These are phyloP conservation scores for Eubasilissa regina DNA, from an alignment of 1,140 invertebrate species.

Conservation along the genomic window DNA sequence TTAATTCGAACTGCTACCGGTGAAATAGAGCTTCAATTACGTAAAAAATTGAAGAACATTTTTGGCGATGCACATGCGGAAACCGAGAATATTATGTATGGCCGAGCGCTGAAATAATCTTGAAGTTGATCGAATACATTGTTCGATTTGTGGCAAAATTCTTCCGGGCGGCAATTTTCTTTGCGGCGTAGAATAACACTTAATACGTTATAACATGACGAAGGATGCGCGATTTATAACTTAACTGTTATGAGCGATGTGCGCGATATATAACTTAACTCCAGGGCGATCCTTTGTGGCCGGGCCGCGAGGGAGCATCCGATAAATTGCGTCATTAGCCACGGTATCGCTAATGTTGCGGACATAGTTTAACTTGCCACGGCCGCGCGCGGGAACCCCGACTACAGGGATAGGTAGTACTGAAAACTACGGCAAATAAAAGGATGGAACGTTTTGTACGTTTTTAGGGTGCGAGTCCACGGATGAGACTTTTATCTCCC, in stretches of 20 bases:
- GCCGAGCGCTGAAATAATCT: too few relatives aligned
- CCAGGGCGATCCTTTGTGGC: conserved; percentile 45
- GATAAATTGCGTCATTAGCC: conserved; percentile 49
- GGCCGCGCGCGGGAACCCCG: background rate
- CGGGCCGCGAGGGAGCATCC: conserved; percentile 36
- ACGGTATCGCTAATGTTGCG: conserved; percentile 20
- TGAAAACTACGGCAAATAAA: background rate
- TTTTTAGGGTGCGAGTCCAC: too few relatives aligned
- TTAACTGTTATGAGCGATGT: conserved; percentile 41
- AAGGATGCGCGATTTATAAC: conserved; percentile 54
- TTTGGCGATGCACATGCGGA: too few relatives aligned
- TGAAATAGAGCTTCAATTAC: too few relatives aligned
- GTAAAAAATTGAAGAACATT: too few relatives aligned
- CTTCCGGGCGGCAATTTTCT: too few relatives aligned
- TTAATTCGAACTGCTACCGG: too few relatives aligned
- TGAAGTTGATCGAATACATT: too few relatives aligned
- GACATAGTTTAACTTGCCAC: background rate
- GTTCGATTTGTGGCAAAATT: too few relatives aligned
- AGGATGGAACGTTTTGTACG: too few relatives aligned
- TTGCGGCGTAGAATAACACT: background rate
- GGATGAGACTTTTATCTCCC: too few relatives aligned
- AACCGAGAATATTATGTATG: too few relatives aligned
- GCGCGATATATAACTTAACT: conserved; percentile 12
- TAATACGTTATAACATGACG: conserved; percentile 29
- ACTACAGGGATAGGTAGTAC: background rate